Evolutionary conservation across 2,113 vertebrate species (phyloP), one percentile per base, ranked within the genome.

Genomic region (Cephalopholis sonnerati): DNA sequence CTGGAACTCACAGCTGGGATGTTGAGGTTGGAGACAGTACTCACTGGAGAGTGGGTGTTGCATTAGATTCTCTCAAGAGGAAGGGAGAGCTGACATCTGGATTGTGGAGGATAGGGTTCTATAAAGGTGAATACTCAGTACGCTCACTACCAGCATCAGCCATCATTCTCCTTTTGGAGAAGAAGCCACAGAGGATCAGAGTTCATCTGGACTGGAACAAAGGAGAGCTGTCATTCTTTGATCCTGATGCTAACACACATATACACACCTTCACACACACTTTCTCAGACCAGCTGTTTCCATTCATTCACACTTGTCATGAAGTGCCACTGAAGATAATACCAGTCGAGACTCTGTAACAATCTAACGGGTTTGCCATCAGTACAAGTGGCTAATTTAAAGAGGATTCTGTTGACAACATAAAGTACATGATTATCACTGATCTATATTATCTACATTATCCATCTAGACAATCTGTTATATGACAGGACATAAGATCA

Each of bases 1-100:
- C 63, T 13, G 77, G 77, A 50, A 48, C 58, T 29, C 73, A 82
- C 46, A 81, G n/a, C 54, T 81, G 79, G 79, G 63, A 27, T 0
- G 58, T 46, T 24, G 53, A 81, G 9, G 73, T 82, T 7, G 65
- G 57, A 64, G 57, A 76, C 27, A 63, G 17, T 20, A 44, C 10
- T 36, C 3, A 24, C 51, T 71, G 68, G 68, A 24, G 6, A 10
- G 13, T 71, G 7, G 68, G 68, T 3, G 36, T 71, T 20, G 3
- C 17, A 24, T 6, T 44, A 53, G 72, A 74, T 7, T 63, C 46
- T 32, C 27, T 36, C 44, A 27, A 32, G 1, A 62, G 46, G 8
- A 63, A 74, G 15, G 27, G 29, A 36, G 9, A 17, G 12, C 3
- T 5, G 1, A 20, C 2, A 0, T 51, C 27, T 63, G 58, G 27